Percentiles rank a stretch among this genome's conserved stretches.
Conservation (phyloP, 2,888 invertebrate species). For the Orchesellides sinensis region DNA sequence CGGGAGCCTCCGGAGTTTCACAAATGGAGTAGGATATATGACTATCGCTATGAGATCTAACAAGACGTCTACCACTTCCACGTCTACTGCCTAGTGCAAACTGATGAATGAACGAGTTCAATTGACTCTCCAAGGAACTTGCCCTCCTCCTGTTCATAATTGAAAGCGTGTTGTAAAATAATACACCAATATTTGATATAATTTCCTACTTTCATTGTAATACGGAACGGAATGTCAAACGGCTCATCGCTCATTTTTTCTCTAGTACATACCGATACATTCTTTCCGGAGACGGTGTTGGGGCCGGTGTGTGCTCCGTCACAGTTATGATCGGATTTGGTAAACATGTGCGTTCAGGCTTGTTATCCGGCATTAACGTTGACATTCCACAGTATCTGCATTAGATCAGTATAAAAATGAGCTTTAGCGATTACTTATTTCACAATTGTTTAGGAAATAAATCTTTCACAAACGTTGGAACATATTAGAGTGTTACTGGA, state of each 20-base stretch:
- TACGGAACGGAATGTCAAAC: neutral
- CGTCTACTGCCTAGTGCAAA: conserved; percentile 78
- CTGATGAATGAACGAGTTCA: conserved; percentile 81
- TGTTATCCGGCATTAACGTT: conserved; percentile 81
- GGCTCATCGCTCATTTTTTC: neutral
- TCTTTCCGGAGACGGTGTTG: conserved; percentile 88
- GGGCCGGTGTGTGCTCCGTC: conserved; percentile 92
- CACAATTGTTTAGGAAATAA: neutral
- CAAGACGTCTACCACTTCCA: conserved; percentile 84
- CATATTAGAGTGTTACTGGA: neutral
- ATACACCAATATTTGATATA: neutral
- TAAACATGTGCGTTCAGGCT: conserved; percentile 77
- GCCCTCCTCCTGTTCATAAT: conserved; percentile 71
- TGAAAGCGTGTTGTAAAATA: neutral
- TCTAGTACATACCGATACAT: conserved; percentile 69
- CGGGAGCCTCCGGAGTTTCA: conserved; percentile 91
- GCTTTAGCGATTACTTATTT: neutral
- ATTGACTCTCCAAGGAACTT: conserved; percentile 89
- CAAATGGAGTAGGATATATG: conserved; percentile 92
- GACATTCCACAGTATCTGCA: conserved; percentile 85
- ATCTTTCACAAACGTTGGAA: neutral
- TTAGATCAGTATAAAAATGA: too few relatives aligned
- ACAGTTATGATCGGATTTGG: conserved; percentile 97
- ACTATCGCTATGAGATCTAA: conserved; percentile 93
- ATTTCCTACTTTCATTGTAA: neutral